These are phyloP conservation scores for Epinotia brunnichana DNA, from an alignment of 2,888 invertebrate species.

Conservation along the genomic window DNA sequence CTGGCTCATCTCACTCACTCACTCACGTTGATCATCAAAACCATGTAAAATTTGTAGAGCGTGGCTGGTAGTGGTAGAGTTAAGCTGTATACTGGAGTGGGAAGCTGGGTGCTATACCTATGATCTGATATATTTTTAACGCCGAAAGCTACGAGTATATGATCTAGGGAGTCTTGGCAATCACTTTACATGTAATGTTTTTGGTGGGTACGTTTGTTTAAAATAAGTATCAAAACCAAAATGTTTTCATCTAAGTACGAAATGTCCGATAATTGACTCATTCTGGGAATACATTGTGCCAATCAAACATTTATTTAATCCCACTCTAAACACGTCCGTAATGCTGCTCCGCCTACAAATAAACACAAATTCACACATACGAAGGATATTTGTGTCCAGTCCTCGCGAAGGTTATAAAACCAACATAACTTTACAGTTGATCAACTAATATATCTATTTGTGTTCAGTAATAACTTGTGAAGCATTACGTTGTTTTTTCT, in stretches of 20 bases:
- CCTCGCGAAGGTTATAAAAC: constrained; percentile 34
- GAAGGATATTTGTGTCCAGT: constrained; percentile 34
- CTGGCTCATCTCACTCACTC: too few relatives aligned
- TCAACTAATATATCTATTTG: too few relatives aligned
- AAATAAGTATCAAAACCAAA: constrained; percentile 1
- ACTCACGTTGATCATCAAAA: too few relatives aligned
- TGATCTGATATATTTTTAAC: too few relatives aligned
- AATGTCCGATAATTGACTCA: constrained; percentile 26
- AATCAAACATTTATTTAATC: constrained; percentile 43
- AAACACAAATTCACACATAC: constrained; percentile 41
- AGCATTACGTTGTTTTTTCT: background rate
- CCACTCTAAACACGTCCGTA: constrained; percentile 32
- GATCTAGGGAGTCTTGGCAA: too few relatives aligned
- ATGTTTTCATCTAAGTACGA: constrained; percentile 11
- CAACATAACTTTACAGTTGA: constrained; percentile 28
- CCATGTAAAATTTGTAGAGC: too few relatives aligned
- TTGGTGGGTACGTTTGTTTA: too few relatives aligned
- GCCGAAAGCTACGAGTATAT: too few relatives aligned
- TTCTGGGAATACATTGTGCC: constrained; percentile 33
- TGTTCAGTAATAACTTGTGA: background rate
- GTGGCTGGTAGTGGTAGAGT: too few relatives aligned
- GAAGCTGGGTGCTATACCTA: too few relatives aligned
- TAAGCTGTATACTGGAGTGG: too few relatives aligned
- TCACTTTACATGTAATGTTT: too few relatives aligned
- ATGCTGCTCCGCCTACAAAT: constrained; percentile 36